Conservation (phyloP, 2,888 invertebrate species). For the Mycalesis mineus region DNA sequence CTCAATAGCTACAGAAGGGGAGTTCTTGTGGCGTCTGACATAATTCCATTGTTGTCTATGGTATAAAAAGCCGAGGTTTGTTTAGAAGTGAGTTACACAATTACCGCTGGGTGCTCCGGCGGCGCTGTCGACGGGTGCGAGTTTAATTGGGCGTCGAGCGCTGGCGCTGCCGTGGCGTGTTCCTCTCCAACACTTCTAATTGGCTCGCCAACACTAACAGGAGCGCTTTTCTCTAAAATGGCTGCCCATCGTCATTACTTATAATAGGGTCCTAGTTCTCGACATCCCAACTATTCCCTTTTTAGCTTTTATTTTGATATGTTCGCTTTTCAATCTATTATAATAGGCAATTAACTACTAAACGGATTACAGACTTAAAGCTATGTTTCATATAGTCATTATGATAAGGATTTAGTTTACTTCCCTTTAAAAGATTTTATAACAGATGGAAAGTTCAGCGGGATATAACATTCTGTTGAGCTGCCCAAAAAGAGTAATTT, state of each 20-base stretch:
- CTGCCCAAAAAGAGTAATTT: too few species aligned
- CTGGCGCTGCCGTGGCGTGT: slow-evolving; percentile 37
- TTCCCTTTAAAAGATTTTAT: too few species aligned
- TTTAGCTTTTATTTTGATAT: slow-evolving; percentile 24
- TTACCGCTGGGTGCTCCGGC: slow-evolving; percentile 27
- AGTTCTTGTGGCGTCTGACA: slow-evolving; percentile 69
- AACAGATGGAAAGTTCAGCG: too few species aligned
- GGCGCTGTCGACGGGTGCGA: slow-evolving; percentile 46
- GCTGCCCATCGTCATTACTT: slow-evolving; percentile 58
- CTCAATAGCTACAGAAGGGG: slow-evolving; percentile 68
- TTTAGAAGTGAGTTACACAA: slow-evolving; percentile 73
- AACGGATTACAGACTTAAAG: too few species aligned
- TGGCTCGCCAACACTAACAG: slow-evolving; percentile 68
- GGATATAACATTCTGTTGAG: too few species aligned
- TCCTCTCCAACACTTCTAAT: slow-evolving; percentile 67
- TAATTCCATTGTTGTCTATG: slow-evolving; percentile 69
- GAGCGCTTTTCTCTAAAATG: slow-evolving; percentile 56
- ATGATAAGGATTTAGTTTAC: too few species aligned
- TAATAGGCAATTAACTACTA: neutral
- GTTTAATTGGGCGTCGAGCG: slow-evolving; percentile 67
- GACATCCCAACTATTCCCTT: slow-evolving; percentile 47
- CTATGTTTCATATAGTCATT: too few species aligned
- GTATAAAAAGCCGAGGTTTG: slow-evolving; percentile 67
- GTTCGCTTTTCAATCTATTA: neutral
- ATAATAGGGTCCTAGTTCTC: slow-evolving; percentile 47